phyloP scores from a whole-genome alignment of 1,140 invertebrate species.

The Ostrea edulis region DNA sequence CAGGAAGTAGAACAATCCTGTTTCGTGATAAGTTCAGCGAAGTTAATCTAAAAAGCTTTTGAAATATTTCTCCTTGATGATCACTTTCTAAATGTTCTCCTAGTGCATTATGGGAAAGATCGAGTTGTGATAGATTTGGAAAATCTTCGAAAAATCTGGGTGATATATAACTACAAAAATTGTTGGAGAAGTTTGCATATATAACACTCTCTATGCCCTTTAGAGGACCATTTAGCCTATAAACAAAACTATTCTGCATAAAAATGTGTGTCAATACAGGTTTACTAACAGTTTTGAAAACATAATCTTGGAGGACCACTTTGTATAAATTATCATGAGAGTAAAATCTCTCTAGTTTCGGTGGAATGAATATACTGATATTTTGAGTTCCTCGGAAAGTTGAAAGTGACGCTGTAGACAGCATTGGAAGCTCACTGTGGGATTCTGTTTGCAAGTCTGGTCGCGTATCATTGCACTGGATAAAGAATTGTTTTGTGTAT shows the following conservation, averaged over 20 bases:
- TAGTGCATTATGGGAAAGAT: conserved; percentile 2
- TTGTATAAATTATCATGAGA: background rate
- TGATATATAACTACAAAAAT: background rate
- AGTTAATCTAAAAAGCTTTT: background rate
- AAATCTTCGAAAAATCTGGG: background rate
- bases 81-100: background rate
- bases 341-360: background rate
- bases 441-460: too few species aligned
- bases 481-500: background rate
- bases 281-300: background rate
- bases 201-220: background rate
- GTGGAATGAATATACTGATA: background rate
- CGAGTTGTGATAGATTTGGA: background rate
- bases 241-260: conserved; percentile 16
- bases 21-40: background rate
- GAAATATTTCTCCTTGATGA: background rate
- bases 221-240: background rate
- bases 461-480: background rate
- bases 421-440: background rate
- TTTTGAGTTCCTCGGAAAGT: background rate
- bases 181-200: background rate
- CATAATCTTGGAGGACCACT: background rate
- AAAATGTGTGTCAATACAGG: background rate
- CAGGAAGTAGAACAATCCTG: background rate
- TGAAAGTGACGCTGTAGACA: background rate